These are phyloP conservation scores for Coelopa frigida DNA, from an alignment of 1,140 invertebrate genomes.

Conservation along the genomic window DNA sequence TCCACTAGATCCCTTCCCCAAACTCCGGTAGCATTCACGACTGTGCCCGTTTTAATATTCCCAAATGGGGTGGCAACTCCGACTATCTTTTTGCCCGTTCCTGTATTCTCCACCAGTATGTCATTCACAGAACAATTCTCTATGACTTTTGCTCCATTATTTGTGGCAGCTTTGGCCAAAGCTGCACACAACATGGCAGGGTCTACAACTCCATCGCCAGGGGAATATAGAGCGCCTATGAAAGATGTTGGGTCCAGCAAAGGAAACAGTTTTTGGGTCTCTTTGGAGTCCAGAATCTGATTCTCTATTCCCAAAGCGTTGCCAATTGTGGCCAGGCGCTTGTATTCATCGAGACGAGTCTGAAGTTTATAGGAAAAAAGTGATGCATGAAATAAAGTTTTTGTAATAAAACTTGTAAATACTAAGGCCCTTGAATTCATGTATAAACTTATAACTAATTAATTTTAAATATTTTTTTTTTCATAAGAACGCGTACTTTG, in stretches of 20 bases:
- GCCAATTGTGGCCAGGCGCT: slow-evolving; percentile 68
- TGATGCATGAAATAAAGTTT: not conserved
- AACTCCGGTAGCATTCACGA: slow-evolving; percentile 68
- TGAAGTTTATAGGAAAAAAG: too few relatives aligned
- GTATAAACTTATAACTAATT: not conserved
- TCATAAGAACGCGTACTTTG: not conserved
- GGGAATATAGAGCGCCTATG: slow-evolving; percentile 68
- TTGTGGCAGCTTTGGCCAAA: slow-evolving; percentile 60
- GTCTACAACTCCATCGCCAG: slow-evolving; percentile 74
- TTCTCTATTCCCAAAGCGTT: slow-evolving; percentile 71
- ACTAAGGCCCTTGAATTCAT: not conserved
- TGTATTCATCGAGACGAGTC: slow-evolving; percentile 75
- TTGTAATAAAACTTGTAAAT: not conserved
- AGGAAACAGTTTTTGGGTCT: slow-evolving; percentile 72
- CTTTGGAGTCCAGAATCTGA: slow-evolving; percentile 59
- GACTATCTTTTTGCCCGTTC: slow-evolving; percentile 54
- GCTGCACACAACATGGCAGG: slow-evolving; percentile 72
- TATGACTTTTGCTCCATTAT: slow-evolving; percentile 62
- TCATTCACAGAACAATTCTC: slow-evolving; percentile 69
- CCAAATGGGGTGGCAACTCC: slow-evolving; percentile 62
- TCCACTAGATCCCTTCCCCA: slow-evolving; percentile 70
- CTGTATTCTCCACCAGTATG: slow-evolving; percentile 47
- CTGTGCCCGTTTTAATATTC: slow-evolving; percentile 56
- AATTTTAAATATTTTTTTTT: not conserved
- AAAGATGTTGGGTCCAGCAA: slow-evolving; percentile 67